phyloP scores from a whole-genome alignment of 2,113 vertebrate genomes.

The Stegostoma tigrinum region DNA sequence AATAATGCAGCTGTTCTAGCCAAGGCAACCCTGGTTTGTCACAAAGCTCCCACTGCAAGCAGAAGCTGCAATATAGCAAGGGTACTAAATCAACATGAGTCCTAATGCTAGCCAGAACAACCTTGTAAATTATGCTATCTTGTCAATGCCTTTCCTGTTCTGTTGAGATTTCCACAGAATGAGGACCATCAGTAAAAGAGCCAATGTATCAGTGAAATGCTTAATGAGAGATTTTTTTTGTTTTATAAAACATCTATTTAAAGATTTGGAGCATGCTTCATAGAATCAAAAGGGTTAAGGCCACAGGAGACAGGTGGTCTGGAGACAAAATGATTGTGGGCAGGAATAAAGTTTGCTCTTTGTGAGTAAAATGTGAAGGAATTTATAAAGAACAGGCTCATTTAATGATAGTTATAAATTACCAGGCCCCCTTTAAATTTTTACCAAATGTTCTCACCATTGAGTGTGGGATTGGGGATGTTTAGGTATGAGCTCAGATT shows the following conservation, averaged over 20 bases:
- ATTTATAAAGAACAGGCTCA: constrained; percentile 2
- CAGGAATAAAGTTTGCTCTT: neutral
- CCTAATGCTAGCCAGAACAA: neutral
- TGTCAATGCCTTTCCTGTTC: neutral
- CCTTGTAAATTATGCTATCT: neutral
- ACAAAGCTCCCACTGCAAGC: neutral
- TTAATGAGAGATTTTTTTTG: neutral
- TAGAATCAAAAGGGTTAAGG: neutral
- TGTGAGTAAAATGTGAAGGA: neutral
- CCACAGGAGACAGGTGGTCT: neutral
- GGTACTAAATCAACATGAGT: neutral
- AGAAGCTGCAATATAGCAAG: neutral
- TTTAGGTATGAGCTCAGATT: neutral
- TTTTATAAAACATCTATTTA: neutral
- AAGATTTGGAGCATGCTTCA: neutral
- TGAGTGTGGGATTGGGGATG: neutral
- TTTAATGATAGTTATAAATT: constrained; percentile 35
- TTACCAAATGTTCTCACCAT: constrained; percentile 23
- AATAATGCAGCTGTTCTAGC: neutral
- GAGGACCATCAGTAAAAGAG: neutral
- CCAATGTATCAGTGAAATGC: neutral
- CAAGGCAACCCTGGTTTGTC: neutral
- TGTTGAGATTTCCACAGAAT: neutral
- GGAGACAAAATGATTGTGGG: neutral
- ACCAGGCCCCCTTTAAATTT: constrained; percentile 15